Conservation (phyloP, 2,888 invertebrate species). For the Acheta domesticus region DNA sequence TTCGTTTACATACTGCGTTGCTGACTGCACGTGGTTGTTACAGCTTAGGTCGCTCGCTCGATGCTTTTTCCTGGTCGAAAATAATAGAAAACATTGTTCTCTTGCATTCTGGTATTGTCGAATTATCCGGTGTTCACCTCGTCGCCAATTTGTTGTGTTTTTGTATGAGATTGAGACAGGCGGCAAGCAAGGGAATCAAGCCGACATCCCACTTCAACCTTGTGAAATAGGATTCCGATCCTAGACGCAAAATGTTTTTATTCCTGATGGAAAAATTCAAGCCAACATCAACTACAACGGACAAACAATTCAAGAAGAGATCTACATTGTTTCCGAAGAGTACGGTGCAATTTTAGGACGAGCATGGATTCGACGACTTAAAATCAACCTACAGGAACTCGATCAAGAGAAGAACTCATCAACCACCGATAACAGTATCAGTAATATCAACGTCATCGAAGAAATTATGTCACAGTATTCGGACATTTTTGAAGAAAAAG, state of each 20-base stretch:
- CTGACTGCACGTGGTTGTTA: too few relatives aligned
- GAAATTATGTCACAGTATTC: not conserved
- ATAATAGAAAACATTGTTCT: too few relatives aligned
- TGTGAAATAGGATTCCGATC: too few relatives aligned
- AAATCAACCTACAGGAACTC: not conserved
- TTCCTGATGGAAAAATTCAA: not conserved
- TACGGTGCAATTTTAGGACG: conserved; percentile 18
- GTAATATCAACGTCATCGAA: not conserved
- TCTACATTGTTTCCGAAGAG: not conserved
- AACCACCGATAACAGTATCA: not conserved
- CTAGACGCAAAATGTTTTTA: not conserved
- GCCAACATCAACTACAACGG: not conserved
- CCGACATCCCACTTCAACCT: too few relatives aligned
- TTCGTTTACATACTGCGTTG: too few relatives aligned
- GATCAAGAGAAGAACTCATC: not conserved
- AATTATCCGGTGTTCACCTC: too few relatives aligned
- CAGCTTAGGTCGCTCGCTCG: too few relatives aligned
- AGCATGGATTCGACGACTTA: not conserved
- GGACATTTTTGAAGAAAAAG: not conserved
- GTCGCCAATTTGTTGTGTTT: too few relatives aligned
- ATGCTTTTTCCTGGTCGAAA: too few relatives aligned
- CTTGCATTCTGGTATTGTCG: too few relatives aligned
- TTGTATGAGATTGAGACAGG: too few relatives aligned
- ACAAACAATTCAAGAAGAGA: not conserved
- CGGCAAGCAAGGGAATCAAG: too few relatives aligned